phyloP scores from a whole-genome alignment of 2,797 vertebrate genomes.

The Centroberyx gerrardi region DNA sequence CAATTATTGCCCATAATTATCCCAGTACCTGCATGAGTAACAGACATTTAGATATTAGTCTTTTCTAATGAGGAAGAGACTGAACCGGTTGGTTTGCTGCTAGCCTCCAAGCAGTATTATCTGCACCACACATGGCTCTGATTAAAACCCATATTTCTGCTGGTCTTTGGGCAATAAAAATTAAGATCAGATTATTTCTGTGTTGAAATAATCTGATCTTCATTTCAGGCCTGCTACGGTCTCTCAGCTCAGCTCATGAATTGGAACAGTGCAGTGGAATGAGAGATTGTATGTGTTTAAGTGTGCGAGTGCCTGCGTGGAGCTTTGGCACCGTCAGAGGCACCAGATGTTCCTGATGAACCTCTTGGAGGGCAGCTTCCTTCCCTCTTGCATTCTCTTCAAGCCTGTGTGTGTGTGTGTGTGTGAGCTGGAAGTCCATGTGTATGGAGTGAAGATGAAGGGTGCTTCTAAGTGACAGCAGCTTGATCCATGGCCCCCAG shows the following conservation, averaged over 20 bases:
- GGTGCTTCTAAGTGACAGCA: slow-evolving; percentile 65
- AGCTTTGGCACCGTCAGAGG: slow-evolving; percentile 75
- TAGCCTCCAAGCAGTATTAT: slow-evolving; percentile 4
- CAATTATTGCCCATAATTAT: background rate
- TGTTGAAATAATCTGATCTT: slow-evolving; percentile 42
- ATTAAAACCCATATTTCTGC: slow-evolving; percentile 46
- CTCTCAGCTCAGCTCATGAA: slow-evolving; percentile 34
- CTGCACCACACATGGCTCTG: slow-evolving; percentile 29
- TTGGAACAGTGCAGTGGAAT: slow-evolving; percentile 56
- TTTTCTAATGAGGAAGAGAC: background rate
- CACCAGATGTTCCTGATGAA: slow-evolving; percentile 85
- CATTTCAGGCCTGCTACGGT: slow-evolving; percentile 30
- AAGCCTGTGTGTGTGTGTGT: slow-evolving; percentile 35
- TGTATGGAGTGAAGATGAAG: slow-evolving; percentile 52
- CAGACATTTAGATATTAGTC: slow-evolving; percentile 6
- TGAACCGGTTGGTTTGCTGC: slow-evolving; percentile 9
- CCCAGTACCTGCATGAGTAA: slow-evolving; percentile 8
- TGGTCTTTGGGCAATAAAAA: slow-evolving; percentile 28
- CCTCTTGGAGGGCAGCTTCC: slow-evolving; percentile 76
- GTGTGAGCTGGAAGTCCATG: slow-evolving; percentile 28
- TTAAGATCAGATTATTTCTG: slow-evolving; percentile 13
- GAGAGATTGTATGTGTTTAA: slow-evolving; percentile 43
- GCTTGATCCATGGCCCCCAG: slow-evolving; percentile 61
- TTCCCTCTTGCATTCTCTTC: slow-evolving; percentile 57
- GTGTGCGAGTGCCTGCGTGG: slow-evolving; percentile 76